Evolutionary conservation across 2,797 vertebrate species (phyloP).

Genomic region (Ctenopoma multispine): DNA sequence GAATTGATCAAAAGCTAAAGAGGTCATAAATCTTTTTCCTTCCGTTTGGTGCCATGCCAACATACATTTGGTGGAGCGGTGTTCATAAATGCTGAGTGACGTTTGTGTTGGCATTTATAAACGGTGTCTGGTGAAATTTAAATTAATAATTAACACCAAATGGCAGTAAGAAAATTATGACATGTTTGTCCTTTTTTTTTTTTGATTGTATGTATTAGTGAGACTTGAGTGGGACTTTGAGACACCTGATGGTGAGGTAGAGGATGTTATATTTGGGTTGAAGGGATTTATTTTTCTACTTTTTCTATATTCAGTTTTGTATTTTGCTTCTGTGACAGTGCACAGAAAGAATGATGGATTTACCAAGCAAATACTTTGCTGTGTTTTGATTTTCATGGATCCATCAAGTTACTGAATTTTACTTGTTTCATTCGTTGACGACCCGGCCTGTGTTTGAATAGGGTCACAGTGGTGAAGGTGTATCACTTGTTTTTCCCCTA

Average conservation of each 20-base stretch:
- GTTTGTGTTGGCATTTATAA: too few relatives aligned
- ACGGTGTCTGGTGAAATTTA: too few relatives aligned
- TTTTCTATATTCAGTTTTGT: slow-evolving; percentile 33
- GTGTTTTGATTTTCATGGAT: background rate
- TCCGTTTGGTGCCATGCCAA: too few relatives aligned
- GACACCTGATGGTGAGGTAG: background rate
- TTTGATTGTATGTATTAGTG: slow-evolving; percentile 4
- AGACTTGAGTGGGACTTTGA: slow-evolving; percentile 3
- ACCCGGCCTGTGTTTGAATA: slow-evolving; percentile 9
- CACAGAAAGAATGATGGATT: slow-evolving; percentile 14
- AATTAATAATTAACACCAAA: too few relatives aligned
- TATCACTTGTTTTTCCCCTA: slow-evolving; percentile 19
- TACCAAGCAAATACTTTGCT: background rate
- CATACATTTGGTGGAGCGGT: too few relatives aligned
- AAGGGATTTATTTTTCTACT: slow-evolving; percentile 58
- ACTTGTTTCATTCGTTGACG: slow-evolving; percentile 4
- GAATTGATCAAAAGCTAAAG: background rate
- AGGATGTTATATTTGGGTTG: background rate
- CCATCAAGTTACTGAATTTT: background rate
- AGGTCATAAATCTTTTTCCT: too few relatives aligned
- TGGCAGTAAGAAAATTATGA: too few relatives aligned
- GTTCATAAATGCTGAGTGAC: too few relatives aligned
- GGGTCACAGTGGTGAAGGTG: background rate
- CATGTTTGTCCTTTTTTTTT: background rate
- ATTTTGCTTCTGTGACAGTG: slow-evolving; percentile 36